Evolutionary conservation across 2,113 vertebrate species (phyloP).

Genomic region (Mesembrinibis cayennensis): DNA sequence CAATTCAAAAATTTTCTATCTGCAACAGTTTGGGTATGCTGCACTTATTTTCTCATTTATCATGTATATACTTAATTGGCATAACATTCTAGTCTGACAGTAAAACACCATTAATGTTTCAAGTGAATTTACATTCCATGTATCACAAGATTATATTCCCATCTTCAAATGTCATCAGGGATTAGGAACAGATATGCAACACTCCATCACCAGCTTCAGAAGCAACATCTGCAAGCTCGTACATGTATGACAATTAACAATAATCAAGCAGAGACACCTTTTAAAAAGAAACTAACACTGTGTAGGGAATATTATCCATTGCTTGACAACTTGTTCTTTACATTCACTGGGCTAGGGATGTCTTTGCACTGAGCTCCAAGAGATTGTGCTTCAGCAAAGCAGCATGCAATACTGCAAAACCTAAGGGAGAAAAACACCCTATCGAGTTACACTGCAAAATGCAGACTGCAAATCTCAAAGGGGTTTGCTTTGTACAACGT

Average conservation of each 20-base stretch:
- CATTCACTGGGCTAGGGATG: not conserved
- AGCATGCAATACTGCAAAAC: not conserved
- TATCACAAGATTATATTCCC: not conserved
- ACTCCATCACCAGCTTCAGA: not conserved
- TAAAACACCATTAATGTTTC: not conserved
- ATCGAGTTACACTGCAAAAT: not conserved
- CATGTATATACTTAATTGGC: not conserved
- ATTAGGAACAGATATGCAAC: not conserved
- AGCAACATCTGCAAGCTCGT: not conserved
- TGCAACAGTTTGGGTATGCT: not conserved
- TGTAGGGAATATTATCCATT: not conserved
- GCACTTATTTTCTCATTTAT: constrained; percentile 2
- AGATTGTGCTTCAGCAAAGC: not conserved
- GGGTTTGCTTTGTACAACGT: not conserved
- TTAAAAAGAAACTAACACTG: not conserved
- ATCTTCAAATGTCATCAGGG: not conserved
- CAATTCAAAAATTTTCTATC: not conserved
- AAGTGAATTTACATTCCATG: not conserved
- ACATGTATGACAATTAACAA: not conserved
- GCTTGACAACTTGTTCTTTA: not conserved
- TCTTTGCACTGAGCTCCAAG: not conserved
- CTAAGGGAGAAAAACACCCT: not conserved
- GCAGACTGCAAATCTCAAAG: not conserved
- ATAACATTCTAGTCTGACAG: not conserved
- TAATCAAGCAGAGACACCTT: not conserved